These are phyloP conservation scores for Epicauta chinensis DNA, from an alignment of 1,140 invertebrate species.

Conservation along the genomic window DNA sequence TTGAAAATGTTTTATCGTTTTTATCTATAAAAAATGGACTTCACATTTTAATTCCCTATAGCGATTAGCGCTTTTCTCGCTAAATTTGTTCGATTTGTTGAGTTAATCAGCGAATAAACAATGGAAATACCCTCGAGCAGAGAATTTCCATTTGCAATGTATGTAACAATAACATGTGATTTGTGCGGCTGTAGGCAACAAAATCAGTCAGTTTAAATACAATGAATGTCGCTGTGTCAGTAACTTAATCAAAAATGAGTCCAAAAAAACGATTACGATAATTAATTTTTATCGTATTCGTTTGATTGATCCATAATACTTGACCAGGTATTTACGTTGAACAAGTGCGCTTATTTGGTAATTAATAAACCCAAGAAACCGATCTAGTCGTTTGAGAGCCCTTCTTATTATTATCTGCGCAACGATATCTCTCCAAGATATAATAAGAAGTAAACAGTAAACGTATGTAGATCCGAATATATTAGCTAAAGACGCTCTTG, in stretches of 20 bases:
- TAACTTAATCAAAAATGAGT: background rate
- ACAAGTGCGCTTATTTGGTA: too few species aligned
- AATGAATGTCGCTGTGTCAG: conserved; percentile 4
- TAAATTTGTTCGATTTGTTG: conserved; percentile 17
- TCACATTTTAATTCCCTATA: conserved; percentile 16
- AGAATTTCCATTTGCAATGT: conserved; percentile 16
- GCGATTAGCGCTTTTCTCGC: conserved; percentile 14
- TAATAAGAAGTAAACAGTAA: conserved; percentile 1
- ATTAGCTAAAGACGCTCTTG: too few species aligned
- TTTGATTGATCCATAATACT: background rate
- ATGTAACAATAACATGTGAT: conserved; percentile 20
- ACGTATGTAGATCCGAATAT: background rate
- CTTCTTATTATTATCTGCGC: too few species aligned
- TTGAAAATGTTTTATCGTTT: too few species aligned
- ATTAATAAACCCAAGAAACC: too few species aligned
- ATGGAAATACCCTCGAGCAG: conserved; percentile 14
- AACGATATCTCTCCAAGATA: too few species aligned
- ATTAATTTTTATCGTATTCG: conserved; percentile 2
- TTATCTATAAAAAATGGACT: background rate
- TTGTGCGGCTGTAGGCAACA: background rate
- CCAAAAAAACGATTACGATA: background rate
- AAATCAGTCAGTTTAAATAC: conserved; percentile 1
- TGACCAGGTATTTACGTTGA: too few species aligned
- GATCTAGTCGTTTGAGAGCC: too few species aligned
- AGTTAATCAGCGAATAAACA: conserved; percentile 21